Percentiles rank a stretch among this genome's conserved stretches.
Evolutionary conservation across 1,140 invertebrate genomes (phyloP).

Genomic region (Argopecten irradians): DNA sequence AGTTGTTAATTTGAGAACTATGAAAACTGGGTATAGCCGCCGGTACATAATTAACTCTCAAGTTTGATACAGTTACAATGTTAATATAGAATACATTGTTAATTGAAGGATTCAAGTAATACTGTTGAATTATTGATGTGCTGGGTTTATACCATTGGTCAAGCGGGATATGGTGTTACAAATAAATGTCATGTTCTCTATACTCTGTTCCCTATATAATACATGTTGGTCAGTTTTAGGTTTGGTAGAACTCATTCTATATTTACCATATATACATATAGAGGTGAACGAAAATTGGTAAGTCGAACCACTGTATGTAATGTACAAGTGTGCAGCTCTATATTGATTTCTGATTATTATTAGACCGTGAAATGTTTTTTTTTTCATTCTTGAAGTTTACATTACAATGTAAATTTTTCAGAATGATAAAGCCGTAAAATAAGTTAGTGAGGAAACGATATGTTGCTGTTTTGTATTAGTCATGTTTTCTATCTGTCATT

Average conservation of each 20-base stretch:
- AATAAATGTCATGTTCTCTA: neutral
- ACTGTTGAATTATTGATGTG: slow-evolving; percentile 9
- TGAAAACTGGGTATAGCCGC: neutral
- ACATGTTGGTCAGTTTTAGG: neutral
- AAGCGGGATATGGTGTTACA: slow-evolving; percentile 7
- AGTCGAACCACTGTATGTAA: neutral
- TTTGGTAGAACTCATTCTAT: neutral
- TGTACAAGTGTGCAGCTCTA: neutral
- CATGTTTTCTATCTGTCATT: neutral
- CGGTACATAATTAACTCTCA: neutral
- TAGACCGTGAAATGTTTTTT: neutral
- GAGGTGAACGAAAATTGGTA: neutral
- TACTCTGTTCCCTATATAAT: neutral
- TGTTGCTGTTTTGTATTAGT: neutral
- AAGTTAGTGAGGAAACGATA: neutral
- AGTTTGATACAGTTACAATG: neutral
- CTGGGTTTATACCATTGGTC: slow-evolving; percentile 8
- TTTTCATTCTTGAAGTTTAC: neutral
- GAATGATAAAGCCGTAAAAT: neutral
- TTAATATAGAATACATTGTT: slow-evolving; percentile 12
- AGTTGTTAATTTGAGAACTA: slow-evolving; percentile 18
- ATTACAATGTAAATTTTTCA: neutral
- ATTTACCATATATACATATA: too few species aligned
- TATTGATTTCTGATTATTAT: neutral
- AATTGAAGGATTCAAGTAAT: neutral